Percentiles rank a stretch among this genome's conserved stretches.
phyloP scores from a whole-genome alignment of 2,888 invertebrate genomes.

The Drosophila austrosaltans region DNA sequence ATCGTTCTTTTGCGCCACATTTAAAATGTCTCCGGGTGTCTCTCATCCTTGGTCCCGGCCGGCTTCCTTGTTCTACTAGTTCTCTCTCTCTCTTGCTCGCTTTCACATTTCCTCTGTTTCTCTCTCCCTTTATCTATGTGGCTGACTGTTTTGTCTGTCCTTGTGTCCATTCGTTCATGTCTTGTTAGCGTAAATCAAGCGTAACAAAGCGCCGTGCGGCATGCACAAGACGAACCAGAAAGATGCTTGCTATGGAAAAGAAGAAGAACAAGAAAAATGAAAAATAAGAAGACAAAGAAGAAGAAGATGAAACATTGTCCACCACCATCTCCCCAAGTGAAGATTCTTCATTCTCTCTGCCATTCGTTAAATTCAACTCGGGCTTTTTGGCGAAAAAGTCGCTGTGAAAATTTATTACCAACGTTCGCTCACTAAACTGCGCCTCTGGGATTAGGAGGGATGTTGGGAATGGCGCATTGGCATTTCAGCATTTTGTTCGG shows the following conservation, averaged over 20 bases:
- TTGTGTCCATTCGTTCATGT: slow-evolving; percentile 77
- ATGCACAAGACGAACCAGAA: slow-evolving; percentile 37
- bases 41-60: slow-evolving; percentile 33
- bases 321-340: slow-evolving; percentile 39
- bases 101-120: slow-evolving; percentile 3
- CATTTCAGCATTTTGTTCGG: background rate
- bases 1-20: slow-evolving; percentile 77
- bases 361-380: slow-evolving; percentile 53
- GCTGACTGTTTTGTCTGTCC: slow-evolving; percentile 31
- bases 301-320: slow-evolving; percentile 55
- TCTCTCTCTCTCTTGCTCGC: background rate
- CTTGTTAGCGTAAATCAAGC: slow-evolving; percentile 79
- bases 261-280: background rate
- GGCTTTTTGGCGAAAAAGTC: slow-evolving; percentile 58
- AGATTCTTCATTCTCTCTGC: slow-evolving; percentile 1
- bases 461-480: slow-evolving; percentile 27
- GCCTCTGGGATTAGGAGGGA: slow-evolving; percentile 44
- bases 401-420: slow-evolving; percentile 67
- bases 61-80: background rate
- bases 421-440: slow-evolving; percentile 73
- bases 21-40: slow-evolving; percentile 75
- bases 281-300: slow-evolving; percentile 5
- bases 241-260: slow-evolving; percentile 13
- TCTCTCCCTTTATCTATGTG: slow-evolving; percentile 25
- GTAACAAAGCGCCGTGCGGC: slow-evolving; percentile 72